Evolutionary conservation across 2,797 vertebrate genomes (phyloP).

Genomic region (Myiothlypis chrysogaster): DNA sequence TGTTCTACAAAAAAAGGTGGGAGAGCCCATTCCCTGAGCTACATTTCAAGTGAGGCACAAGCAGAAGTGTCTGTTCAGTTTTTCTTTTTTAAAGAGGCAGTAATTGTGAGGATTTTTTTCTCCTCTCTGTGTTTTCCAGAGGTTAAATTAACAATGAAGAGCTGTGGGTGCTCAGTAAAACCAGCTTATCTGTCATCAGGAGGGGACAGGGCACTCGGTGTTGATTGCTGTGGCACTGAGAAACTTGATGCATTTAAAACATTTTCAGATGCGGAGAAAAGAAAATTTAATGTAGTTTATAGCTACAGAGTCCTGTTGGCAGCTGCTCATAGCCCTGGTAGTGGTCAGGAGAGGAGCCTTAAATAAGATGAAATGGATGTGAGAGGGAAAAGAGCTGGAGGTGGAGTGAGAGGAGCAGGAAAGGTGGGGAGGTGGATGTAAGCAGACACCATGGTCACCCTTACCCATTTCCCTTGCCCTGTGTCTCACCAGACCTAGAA

Average conservation of each 20-base stretch:
- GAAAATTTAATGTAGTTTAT: fast-evolving
- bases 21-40: neutral
- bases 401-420: neutral
- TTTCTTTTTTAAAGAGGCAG: neutral
- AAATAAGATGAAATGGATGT: neutral
- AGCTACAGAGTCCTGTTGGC: fast-evolving
- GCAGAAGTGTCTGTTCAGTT: neutral
- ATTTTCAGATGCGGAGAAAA: neutral
- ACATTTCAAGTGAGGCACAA: neutral
- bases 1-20: neutral
- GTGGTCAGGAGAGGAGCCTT: neutral
- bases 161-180: neutral
- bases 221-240: neutral
- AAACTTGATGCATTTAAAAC: neutral
- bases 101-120: neutral
- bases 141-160: neutral
- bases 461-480: neutral
- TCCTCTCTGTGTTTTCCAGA: neutral
- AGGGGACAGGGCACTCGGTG: neutral
- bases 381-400: neutral
- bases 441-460: neutral
- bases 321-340: fast-evolving
- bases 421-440: neutral
- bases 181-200: neutral
- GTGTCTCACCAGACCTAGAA: neutral